Base-by-base conservation (phyloP, 2,113 vertebrate species). In the Nansenia antarctica region DNA sequence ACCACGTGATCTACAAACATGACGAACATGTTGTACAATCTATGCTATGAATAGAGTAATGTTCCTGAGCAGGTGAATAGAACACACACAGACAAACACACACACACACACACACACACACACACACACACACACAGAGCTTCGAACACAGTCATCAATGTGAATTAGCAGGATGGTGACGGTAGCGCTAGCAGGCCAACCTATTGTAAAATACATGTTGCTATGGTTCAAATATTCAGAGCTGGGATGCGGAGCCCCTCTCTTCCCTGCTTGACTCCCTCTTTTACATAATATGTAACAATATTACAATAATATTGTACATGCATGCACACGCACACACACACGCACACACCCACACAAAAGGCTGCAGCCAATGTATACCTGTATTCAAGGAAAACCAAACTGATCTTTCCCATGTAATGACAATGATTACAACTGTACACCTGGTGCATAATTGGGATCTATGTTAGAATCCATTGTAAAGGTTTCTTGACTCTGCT, bases 161-260 rank as follows among this genome's bases (percentile, higher is more conserved):
- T 35, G 24, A 7, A 20, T 20, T 52, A 4, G n/a, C 20, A 24
- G 9, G 49, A 52, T 52, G 15, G 14, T 42, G 18, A 52, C n/a
- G 9, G 3, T 7, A n/a, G 20, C 20, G 49, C 39, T 42, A 42
- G 18, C 11, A 42, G 45, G 45, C n/a, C 55, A 22, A 67, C 42
- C 63, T 59, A n/a, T n/a, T n/a, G n/a, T 20, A 62, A 69, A 61
- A 70, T 67, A 77, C 65, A 69, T 72, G 76, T 77, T 67, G 69
- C 78, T 70, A 80, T 73, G 73, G 73, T 76, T 67, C 78, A 45
- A 55, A 39, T 37, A 59, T 70, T 31, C 45, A 22, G 54, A 59
- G 59, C 69, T 29, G 52, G 27, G 62, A 45, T 37, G 57, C 65
- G 27, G 34, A 35, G 58, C 58, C 8, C 35, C 58, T 34, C n/a